These are phyloP conservation scores for Uria aalge DNA, from an alignment of 2,113 vertebrate species.

Conservation along the genomic window DNA sequence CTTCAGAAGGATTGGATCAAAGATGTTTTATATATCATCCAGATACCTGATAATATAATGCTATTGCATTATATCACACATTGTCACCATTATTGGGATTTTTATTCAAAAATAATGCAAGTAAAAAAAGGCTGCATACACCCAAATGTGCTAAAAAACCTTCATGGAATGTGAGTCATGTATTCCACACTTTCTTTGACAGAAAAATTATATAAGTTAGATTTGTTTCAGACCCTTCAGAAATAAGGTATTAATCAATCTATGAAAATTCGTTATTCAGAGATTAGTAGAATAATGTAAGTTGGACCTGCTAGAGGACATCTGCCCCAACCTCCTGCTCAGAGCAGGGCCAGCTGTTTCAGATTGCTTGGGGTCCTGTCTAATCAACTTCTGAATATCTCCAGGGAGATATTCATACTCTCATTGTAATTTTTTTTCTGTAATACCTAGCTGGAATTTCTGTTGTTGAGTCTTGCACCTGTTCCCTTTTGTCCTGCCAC, in stretches of 20 bases:
- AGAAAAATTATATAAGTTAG: not conserved
- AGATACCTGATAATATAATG: not conserved
- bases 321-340: not conserved
- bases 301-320: not conserved
- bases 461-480: not conserved
- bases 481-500: not conserved
- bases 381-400: not conserved
- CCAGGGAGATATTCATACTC: not conserved
- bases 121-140: not conserved
- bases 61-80: not conserved
- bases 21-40: not conserved
- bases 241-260: not conserved
- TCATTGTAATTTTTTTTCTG: not conserved
- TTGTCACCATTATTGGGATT: not conserved
- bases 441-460: not conserved
- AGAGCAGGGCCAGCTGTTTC: not conserved
- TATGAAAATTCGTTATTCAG: not conserved
- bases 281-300: not conserved
- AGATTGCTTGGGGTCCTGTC: not conserved
- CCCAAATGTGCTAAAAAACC: not conserved
- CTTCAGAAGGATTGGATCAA: not conserved
- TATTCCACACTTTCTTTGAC: not conserved
- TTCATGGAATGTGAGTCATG: not conserved
- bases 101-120: not conserved
- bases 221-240: not conserved